Base-by-base conservation (phyloP, 2,113 vertebrate genomes). In the Phoenicopterus ruber region DNA sequence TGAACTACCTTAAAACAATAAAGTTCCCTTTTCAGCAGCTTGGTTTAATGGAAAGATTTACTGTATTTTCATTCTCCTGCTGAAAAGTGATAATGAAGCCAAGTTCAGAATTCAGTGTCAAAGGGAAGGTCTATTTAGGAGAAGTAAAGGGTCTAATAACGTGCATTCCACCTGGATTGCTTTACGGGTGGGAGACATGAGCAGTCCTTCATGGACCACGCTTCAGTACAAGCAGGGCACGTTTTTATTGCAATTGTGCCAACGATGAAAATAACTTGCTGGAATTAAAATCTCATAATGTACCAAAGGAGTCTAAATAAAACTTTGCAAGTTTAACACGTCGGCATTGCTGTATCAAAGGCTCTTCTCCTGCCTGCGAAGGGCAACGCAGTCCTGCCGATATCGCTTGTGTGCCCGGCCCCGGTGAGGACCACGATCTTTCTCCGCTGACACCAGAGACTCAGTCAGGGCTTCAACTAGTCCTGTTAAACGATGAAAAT, bases 1-100 rank as follows among this genome's bases (percentile, higher is more conserved):
- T 95, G 89, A 96, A 78, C 92, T 59, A 49, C 82, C 91, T 91
- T 91, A 70, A 91, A 94, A 94, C 90, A 88, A 79, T 65, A 62
- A 94, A 82, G 36, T 63, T 90, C 65, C 49, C 71, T 85, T 96
- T 93, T 77, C 86, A 54, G 54, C 87, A 86, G 76, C 58, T 79
- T 80, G 73, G 76, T 78, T 90, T 76, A 62, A 57, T 28, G 65
- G 81, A 76, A 93, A 96, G 67, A 72, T 88, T 93, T 74, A 57
- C 87, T 88, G 67, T 58, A 66, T 88, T 96, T 96, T 86, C 66
- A 80, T 93, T 82, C 36, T 91, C 50, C 80, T 77, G n/a, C 59
- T 96, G 77, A 76, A 93, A 79, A 94, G 79, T 58, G 90, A 84
- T 46, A 32, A 73, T 10, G 58, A 86, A 62, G 76, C 70, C 74